Conservation (phyloP, 2,797 vertebrate species). For the Brotula barbata region DNA sequence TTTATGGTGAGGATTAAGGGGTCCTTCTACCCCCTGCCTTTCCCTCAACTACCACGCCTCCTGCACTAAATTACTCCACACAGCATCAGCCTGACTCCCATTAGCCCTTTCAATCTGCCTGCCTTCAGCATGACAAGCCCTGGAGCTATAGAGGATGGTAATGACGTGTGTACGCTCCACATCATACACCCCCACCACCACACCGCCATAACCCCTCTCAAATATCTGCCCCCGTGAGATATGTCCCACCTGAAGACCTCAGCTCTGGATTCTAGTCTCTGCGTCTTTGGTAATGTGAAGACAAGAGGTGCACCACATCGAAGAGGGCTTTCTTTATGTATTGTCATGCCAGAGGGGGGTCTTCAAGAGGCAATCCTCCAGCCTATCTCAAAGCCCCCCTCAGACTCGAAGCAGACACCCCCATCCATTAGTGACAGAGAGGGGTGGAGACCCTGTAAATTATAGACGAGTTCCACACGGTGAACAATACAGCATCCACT, state of each 20-base stretch:
- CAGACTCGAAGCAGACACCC: conserved; percentile 60
- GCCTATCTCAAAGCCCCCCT: conserved; percentile 45
- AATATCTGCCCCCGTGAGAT: conserved; percentile 44
- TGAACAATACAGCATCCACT: conserved; percentile 70
- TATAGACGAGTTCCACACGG: conserved; percentile 72
- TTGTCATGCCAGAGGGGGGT: conserved; percentile 25
- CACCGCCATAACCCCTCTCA: conserved; percentile 38
- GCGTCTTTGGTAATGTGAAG: conserved; percentile 52
- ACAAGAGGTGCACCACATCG: conserved; percentile 65
- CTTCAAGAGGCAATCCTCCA: conserved; percentile 56
- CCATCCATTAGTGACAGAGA: conserved; percentile 73
- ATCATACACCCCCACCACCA: conserved; percentile 19
- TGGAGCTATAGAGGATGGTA: conserved; percentile 72
- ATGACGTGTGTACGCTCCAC: conserved; percentile 70
- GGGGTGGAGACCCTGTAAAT: conserved; percentile 75
- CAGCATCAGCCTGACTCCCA: conserved; percentile 74
- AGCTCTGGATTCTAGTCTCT: conserved; percentile 20
- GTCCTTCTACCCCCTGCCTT: conserved; percentile 38
- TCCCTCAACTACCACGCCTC: conserved; percentile 57
- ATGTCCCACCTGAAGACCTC: conserved; percentile 41
- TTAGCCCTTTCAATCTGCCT: conserved; percentile 78
- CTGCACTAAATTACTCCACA: conserved; percentile 75
- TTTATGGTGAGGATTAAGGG: conserved; percentile 72
- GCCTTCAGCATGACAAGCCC: conserved; percentile 77
- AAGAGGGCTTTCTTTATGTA: conserved; percentile 62